These are phyloP conservation scores for Argyra leucocephala DNA, from an alignment of 2,888 invertebrate species.

Conservation along the genomic window DNA sequence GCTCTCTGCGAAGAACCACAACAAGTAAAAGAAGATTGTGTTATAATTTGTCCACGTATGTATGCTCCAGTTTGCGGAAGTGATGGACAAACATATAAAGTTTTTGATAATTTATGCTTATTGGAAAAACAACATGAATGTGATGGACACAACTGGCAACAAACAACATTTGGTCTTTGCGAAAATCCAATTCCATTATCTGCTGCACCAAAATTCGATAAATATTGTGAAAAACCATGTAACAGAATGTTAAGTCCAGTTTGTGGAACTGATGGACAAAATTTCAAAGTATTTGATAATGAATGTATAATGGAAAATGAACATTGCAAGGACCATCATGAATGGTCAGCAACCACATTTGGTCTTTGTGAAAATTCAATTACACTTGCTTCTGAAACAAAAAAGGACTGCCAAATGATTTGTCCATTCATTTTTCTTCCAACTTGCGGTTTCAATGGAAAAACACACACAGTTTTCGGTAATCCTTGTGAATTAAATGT, in stretches of 20 bases:
- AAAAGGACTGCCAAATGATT: background rate
- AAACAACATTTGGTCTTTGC: background rate
- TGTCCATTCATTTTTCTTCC: background rate
- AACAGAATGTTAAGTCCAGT: background rate
- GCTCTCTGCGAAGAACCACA: background rate
- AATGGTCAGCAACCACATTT: background rate
- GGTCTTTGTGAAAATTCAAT: background rate
- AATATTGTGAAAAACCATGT: background rate
- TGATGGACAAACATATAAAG: slow-evolving; percentile 8
- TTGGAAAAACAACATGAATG: background rate
- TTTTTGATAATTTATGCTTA: slow-evolving; percentile 5
- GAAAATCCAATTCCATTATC: too few species aligned
- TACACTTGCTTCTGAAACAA: background rate
- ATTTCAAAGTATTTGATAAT: slow-evolving; percentile 7
- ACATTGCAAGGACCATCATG: background rate
- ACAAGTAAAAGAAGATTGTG: background rate
- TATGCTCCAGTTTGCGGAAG: slow-evolving; percentile 11
- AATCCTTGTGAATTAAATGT: background rate
- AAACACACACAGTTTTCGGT: background rate
- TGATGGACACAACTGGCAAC: background rate
- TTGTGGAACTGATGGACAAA: slow-evolving; percentile 7
- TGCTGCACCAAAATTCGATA: background rate
- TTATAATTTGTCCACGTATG: background rate
- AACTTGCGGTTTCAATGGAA: background rate
- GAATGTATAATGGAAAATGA: background rate